phyloP scores from a whole-genome alignment of 2,888 invertebrate species.

The Sycophila texana region DNA sequence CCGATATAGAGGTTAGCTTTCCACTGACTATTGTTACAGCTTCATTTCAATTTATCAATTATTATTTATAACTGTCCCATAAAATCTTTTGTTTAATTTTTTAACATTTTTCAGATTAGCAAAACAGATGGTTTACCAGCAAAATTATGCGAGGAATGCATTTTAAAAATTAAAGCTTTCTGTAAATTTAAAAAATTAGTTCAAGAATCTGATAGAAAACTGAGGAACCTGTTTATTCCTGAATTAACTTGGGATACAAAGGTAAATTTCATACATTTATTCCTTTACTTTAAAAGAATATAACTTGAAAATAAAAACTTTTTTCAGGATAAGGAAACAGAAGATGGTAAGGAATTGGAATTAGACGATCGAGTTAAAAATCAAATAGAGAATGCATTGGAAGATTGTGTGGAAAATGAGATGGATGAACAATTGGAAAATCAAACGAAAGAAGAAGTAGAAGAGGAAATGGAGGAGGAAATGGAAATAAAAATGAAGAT shows the following conservation, averaged over 20 bases:
- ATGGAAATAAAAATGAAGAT: too few relatives aligned
- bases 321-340: slow-evolving; percentile 29
- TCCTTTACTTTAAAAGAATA: neutral
- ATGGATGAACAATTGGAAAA: neutral
- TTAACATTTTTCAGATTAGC: slow-evolving; percentile 65
- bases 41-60: neutral
- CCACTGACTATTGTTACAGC: neutral
- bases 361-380: too few relatives aligned
- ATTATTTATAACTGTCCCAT: neutral
- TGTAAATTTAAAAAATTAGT: slow-evolving; percentile 70
- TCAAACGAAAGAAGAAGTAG: neutral
- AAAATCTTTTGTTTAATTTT: neutral
- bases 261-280: slow-evolving; percentile 2
- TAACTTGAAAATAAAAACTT: neutral
- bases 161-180: slow-evolving; percentile 68
- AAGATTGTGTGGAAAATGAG: neutral
- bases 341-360: neutral
- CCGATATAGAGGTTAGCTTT: slow-evolving; percentile 65
- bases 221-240: slow-evolving; percentile 66
- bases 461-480: too few relatives aligned
- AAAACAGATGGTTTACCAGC: slow-evolving; percentile 69
- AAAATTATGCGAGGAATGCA: slow-evolving; percentile 71
- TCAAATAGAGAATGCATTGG: neutral
- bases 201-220: slow-evolving; percentile 68
- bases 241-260: slow-evolving; percentile 39